Base-by-base conservation (phyloP, 2,113 vertebrate genomes). In the Limnothrissa miodon region DNA sequence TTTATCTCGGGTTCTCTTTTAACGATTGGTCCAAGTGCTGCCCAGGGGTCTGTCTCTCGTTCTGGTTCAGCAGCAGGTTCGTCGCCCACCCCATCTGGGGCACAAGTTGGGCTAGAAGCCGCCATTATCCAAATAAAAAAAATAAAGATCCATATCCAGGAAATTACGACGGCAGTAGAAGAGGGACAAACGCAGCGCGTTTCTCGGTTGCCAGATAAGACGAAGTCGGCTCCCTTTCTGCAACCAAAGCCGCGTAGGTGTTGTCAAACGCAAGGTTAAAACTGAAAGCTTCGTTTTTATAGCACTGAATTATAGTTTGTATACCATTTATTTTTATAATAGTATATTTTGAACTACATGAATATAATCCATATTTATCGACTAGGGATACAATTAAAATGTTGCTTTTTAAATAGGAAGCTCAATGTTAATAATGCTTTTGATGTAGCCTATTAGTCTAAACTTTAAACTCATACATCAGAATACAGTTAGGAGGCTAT, bases 1-100 rank as follows among this genome's bases (percentile, higher is more conserved):
- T 91, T 89, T 62, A 98, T 93, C 15, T 92, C 94, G 19, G 97
- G 97, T 0, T 98, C 96, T 56, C 97, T 91, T 81, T 94, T 92
- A 13, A 90, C 92, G 0, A 95, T 92, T 46, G 93, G 90, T 84
- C 59, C 93, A 84, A 5, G 48, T n/a, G 7, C 78, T 1, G 6
- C 1, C 25, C 29, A 80, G 23, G 81, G 17, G 8, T 86, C 92
- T 25, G 70, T 83, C 33, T 86, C 82, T 66, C n/a, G 0, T 25
- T 82, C 89, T 4, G 86, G 83, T n/a, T 93, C 91, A 62, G 87
- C 89, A 78, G 91, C 88, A 9, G 92, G 83, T 84, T 56, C n/a
- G 80, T 88, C 81, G 83, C 90, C 87, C 62, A 85, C 74, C 45
- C 87, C 62, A 7, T 33, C 83, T 4, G 23, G 78, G 6, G 83